These are phyloP conservation scores for Solenopsis fugax DNA, from an alignment of 1,140 invertebrate species.

Conservation along the genomic window DNA sequence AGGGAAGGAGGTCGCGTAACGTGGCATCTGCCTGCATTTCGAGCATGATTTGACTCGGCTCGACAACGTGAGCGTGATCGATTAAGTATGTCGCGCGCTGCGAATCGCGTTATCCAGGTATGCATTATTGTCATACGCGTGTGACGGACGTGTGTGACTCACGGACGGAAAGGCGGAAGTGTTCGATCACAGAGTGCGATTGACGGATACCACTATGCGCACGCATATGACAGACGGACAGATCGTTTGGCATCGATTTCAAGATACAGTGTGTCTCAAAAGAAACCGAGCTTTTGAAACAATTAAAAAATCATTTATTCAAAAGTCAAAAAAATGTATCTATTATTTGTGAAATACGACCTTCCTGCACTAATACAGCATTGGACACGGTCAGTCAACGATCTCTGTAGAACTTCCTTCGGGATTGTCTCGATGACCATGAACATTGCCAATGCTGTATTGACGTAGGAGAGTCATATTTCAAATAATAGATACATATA, in stretches of 20 bases:
- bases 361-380: too few species aligned
- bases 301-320: too few species aligned
- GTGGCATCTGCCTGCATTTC: constrained; percentile 40
- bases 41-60: constrained; percentile 14
- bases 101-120: constrained; percentile 59
- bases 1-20: background rate
- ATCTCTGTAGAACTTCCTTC: too few species aligned
- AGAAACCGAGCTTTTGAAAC: too few species aligned
- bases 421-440: too few species aligned
- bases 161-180: constrained; percentile 49
- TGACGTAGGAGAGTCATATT: too few species aligned
- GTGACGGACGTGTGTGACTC: constrained; percentile 40
- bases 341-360: too few species aligned
- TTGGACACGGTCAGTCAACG: too few species aligned
- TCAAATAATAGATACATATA: too few species aligned
- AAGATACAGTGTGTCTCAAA: background rate
- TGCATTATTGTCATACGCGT: constrained; percentile 44
- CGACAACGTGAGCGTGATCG: constrained; percentile 55
- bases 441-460: too few species aligned
- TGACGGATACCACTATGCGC: background rate
- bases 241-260: constrained; percentile 49
- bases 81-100: constrained; percentile 48
- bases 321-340: too few species aligned
- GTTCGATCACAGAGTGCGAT: constrained; percentile 12
- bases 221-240: background rate